Percentiles rank a stretch among this genome's conserved stretches.
Conservation (phyloP, 2,888 invertebrate species). For the Entomobrya proxima region DNA sequence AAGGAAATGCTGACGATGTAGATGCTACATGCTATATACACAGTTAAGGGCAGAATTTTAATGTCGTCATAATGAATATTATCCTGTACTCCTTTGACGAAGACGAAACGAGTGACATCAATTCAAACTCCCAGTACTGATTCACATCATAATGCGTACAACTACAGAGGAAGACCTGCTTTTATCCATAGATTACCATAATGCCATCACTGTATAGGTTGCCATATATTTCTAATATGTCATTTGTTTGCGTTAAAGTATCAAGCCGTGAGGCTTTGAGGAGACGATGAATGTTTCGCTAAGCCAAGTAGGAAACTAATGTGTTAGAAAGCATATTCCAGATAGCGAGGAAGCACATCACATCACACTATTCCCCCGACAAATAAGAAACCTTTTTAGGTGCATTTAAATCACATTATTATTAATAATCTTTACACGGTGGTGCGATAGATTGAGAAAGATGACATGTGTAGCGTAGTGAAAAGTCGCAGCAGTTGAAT, state of each 20-base stretch:
- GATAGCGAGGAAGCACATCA: background rate
- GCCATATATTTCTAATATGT: slow-evolving; percentile 30
- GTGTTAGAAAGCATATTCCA: background rate
- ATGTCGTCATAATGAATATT: slow-evolving; percentile 1
- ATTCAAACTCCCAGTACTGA: background rate
- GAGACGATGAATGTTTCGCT: background rate
- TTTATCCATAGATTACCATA: slow-evolving; percentile 67
- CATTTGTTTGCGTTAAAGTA: slow-evolving; percentile 47
- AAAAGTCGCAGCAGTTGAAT: background rate
- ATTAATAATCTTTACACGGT: slow-evolving; percentile 23
- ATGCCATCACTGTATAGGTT: background rate
- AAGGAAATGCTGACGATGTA: background rate
- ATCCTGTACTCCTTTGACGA: background rate
- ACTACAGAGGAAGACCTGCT: slow-evolving; percentile 58
- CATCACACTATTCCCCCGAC: background rate
- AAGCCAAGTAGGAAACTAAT: no score
- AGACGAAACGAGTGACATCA: background rate
- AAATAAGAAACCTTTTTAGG: background rate
- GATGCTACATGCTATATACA: background rate
- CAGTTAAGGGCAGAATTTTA: background rate
- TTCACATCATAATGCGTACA: background rate
- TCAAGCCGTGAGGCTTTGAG: background rate
- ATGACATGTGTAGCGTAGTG: background rate
- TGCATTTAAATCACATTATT: slow-evolving; percentile 48
- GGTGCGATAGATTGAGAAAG: background rate